phyloP scores from a whole-genome alignment of 2,888 invertebrate genomes.

The Sesia bembeciformis region DNA sequence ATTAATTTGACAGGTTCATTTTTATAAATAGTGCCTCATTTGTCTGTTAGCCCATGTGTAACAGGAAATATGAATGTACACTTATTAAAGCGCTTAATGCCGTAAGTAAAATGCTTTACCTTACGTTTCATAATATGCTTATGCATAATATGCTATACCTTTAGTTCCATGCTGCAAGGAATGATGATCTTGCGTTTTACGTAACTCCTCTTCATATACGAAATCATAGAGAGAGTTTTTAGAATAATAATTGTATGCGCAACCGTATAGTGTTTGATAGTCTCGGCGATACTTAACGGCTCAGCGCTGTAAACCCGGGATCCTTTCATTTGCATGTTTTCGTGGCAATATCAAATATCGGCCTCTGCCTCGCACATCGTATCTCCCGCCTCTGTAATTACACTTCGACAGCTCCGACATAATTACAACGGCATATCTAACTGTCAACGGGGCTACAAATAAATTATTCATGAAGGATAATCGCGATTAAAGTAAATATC shows the following conservation, averaged over 20 bases:
- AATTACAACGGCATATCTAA: constrained; percentile 33
- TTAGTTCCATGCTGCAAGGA: too few species aligned
- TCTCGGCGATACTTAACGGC: constrained; percentile 8
- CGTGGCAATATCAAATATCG: constrained; percentile 51
- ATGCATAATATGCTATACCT: too few species aligned
- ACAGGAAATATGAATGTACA: too few species aligned
- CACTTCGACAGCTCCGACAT: constrained; percentile 37
- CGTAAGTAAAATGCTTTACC: too few species aligned
- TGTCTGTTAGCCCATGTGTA: too few species aligned
- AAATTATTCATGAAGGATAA: constrained; percentile 52
- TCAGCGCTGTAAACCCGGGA: constrained; percentile 19
- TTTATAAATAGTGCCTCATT: too few species aligned
- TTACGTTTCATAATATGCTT: too few species aligned
- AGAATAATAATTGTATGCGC: constrained; percentile 20
- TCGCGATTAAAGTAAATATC: constrained; percentile 40
- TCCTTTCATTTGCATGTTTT: constrained; percentile 65
- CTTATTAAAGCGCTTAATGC: too few species aligned
- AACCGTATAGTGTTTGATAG: constrained; percentile 9
- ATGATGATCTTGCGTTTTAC: too few species aligned
- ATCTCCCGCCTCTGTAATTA: constrained; percentile 37
- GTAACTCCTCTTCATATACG: too few species aligned
- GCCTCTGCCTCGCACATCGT: constrained; percentile 26
- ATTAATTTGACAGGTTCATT: too few species aligned
- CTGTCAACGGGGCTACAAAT: constrained; percentile 30
- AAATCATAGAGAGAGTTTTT: constrained; percentile 10